These are phyloP conservation scores for Vulpes ferrilata DNA, from an alignment of 2,113 vertebrate genomes.

Conservation along the genomic window DNA sequence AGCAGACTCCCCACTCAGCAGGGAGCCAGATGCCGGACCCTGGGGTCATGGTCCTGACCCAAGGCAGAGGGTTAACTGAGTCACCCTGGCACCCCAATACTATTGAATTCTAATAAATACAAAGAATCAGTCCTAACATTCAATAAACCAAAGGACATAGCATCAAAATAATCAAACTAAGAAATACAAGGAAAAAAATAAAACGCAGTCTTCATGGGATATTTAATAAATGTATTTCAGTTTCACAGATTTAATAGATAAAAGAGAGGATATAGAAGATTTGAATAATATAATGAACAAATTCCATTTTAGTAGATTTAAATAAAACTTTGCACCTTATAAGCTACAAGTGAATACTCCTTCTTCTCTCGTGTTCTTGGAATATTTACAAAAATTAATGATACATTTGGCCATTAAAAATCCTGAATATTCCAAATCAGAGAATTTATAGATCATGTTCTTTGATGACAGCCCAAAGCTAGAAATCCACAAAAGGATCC, in stretches of 20 bases:
- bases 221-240: slow-evolving; percentile 25
- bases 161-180: slow-evolving; percentile 31
- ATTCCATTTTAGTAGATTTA: slow-evolving; percentile 9
- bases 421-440: slow-evolving; percentile 24
- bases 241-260: not conserved
- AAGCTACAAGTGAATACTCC: slow-evolving; percentile 30
- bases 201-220: not conserved
- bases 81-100: not conserved
- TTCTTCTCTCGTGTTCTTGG: slow-evolving; percentile 1
- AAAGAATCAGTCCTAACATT: slow-evolving; percentile 2
- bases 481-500: not conserved
- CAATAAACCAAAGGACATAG: not conserved
- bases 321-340: not conserved
- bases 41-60: too few species aligned
- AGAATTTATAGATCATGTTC: slow-evolving; percentile 27
- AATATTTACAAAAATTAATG: slow-evolving; percentile 15
- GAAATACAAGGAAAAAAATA: slow-evolving; percentile 16
- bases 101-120: not conserved
- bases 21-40: too few species aligned
- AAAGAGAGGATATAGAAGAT: not conserved
- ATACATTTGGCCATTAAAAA: not conserved
- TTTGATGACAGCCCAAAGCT: not conserved
- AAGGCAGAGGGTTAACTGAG: too few species aligned
- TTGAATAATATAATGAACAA: not conserved
- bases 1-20: too few species aligned